Evolutionary conservation across 2,888 invertebrate species (phyloP).

Genomic region (Pterobdella sp.): DNA sequence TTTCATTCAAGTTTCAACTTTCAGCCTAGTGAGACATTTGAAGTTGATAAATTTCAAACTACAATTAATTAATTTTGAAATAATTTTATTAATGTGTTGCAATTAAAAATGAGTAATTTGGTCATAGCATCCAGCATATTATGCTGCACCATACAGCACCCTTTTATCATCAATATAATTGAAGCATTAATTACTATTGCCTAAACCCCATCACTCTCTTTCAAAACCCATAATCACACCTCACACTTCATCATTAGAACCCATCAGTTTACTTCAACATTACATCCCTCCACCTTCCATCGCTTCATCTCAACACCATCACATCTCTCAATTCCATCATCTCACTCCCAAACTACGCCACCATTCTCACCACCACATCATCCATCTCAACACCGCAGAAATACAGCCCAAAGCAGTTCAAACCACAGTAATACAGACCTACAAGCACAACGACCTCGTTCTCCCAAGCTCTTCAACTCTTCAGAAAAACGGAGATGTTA

Average conservation of each 20-base stretch:
- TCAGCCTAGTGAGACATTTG: no score
- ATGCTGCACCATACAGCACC: no score
- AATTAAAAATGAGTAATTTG: no score
- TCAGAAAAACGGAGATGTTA: constrained; percentile 48
- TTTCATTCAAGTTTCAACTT: no score
- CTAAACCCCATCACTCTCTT: neutral
- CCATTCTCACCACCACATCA: neutral
- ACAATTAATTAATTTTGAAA: no score
- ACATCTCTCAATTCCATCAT: neutral
- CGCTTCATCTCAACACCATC: neutral
- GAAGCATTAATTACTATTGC: no score
- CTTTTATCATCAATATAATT: no score
- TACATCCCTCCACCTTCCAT: neutral
- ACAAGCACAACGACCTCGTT: neutral
- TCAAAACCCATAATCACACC: neutral
- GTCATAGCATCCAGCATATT: no score
- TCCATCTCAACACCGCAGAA: neutral
- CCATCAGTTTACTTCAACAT: neutral
- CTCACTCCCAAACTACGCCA: neutral
- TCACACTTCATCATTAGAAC: neutral
- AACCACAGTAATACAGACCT: neutral
- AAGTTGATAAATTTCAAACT: no score
- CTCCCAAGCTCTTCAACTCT: neutral
- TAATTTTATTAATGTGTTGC: no score
- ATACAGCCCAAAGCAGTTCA: neutral